A percentile compares a stretch with the other conserved stretches of the same genome.
Evolutionary conservation across 2,888 invertebrate genomes (phyloP).

Genomic region (Cryptophagus acutangulus): DNA sequence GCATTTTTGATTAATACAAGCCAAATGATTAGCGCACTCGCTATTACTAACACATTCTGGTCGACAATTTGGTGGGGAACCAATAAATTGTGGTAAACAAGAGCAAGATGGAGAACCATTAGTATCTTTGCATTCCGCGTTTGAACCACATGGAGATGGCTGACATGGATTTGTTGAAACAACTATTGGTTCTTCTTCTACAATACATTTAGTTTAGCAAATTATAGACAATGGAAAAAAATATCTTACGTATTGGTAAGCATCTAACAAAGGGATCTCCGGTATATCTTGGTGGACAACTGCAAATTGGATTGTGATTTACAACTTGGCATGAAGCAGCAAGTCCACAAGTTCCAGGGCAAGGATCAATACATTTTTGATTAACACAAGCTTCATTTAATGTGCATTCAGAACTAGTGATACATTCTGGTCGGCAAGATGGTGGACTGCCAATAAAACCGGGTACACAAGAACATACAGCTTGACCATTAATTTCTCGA

Average conservation of each 20-base stretch:
- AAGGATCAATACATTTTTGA: slow-evolving; percentile 80
- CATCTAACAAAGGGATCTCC: slow-evolving; percentile 57
- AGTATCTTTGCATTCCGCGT: slow-evolving; percentile 57
- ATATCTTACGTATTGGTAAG: slow-evolving; percentile 36
- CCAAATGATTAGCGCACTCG: slow-evolving; percentile 47
- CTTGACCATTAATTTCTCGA: slow-evolving; percentile 57
- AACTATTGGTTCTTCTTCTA: slow-evolving; percentile 17
- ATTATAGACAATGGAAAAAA: slow-evolving; percentile 2
- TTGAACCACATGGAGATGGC: slow-evolving; percentile 45
- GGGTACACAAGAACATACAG: slow-evolving; percentile 47
- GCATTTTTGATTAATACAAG: slow-evolving; percentile 53
- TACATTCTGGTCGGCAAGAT: slow-evolving; percentile 77
- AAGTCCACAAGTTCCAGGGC: slow-evolving; percentile 73
- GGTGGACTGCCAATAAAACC: slow-evolving; percentile 54
- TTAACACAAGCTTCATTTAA: slow-evolving; percentile 70
- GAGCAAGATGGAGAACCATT: slow-evolving; percentile 66
- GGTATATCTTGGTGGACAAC: slow-evolving; percentile 53
- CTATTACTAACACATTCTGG: slow-evolving; percentile 61
- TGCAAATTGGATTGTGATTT: slow-evolving; percentile 64
- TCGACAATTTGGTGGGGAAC: slow-evolving; percentile 66
- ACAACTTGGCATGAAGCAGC: slow-evolving; percentile 73
- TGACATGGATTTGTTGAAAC: slow-evolving; percentile 54
- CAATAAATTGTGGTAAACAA: slow-evolving; percentile 61
- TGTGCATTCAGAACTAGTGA: slow-evolving; percentile 73
- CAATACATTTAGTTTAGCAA: slow-evolving; percentile 18